Evolutionary conservation across 2,888 invertebrate species (phyloP), one percentile per base, ranked within the genome.

Genomic region (Alitta virens): DNA sequence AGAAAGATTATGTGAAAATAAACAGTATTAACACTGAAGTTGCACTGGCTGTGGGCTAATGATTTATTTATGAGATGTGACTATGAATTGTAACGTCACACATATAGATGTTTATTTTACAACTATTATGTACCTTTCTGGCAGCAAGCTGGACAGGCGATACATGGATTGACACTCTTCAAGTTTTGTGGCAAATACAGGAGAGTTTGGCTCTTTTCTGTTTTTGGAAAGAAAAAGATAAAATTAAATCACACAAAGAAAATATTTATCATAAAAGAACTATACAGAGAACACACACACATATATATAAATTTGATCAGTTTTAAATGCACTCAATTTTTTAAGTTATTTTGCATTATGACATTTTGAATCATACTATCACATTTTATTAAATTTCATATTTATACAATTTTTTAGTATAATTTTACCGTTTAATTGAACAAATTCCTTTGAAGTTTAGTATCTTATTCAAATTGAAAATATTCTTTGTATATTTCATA

Each of bases 91-190:
- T 33, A 7, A 12, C 7, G 12, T 33, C 12, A 7, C 33, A 33
- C 12, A 33, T 12, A 33, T 33, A 12, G 33, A 33, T 7, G 33
- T 33, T 12, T 33, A 33, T 7, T 7, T 33, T 12, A 7, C 7
- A 7, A 33, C 12, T 12, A 5, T 49, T n/a, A n/a, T n/a, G n/a
- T 27, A 57, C 57, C 57, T 57, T 21, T 21, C 25, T 57, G 26
- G 24, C 59, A 59, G 25, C 59, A 59, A 9, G 26, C 38, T 1
- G 59, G 59, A 24, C 59, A 59, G 26, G 21, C 40, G 23, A 23
- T 38, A 40, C 59, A 59, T 14, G 27, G 50, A 12, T 52, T 23
- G 14, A 59, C 5, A 16, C 21, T 51, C 9, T 2, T 14, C 38
- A 59, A 38, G 1, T 46, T 49, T 2, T 14, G 2, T 12, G 59